Base-by-base conservation (phyloP, 2,888 invertebrate species). In the Metellina segmentata region DNA sequence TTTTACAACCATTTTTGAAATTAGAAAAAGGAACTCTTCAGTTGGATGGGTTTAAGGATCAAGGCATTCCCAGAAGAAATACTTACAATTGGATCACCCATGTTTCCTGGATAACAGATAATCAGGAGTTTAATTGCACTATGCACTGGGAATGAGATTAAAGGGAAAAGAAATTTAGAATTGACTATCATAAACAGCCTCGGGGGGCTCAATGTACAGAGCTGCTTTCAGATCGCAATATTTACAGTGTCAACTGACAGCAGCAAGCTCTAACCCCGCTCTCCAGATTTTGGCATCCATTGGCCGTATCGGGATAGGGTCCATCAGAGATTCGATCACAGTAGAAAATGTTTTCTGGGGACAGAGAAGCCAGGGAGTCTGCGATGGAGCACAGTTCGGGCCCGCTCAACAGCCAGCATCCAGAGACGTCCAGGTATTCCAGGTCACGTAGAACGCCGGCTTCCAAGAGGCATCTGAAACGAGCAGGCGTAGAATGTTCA, bases 231-330 rank as follows among this genome's bases (percentile, higher is more conserved):
- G 53, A 81, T 53, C 53, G 71, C 34, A 52, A 0, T 4, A 0
- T 34, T 49, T 51, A 75, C 34, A 48, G 61, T 11, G 71, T 13
- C 70, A 71, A 74, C 20, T 61, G 75, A 19, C 93, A 87, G 81
- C 94, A 94, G 90, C 94, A 94, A 19, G 90, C 91, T 71, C 94
- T 93, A 8, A 91, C n/a, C 6, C 93, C 92, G 49, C 93, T 93
- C 70, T 93, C 94, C 34, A 94, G 81, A 82, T 94, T 94, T 69
- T 94, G 94, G 91, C 94, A 94, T 6, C 94, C 94, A 79, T 94
- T 94, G 20, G 94, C 94, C 53, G 91, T 82, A 0, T 91, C 75
- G 8, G 94, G 93, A 87, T 93, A 94, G 13, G 94, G 94, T 0
- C 94, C 94, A 74, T 94, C 93, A 20, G 85, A n/a, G 20, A 94